A percentile compares a stretch with the other conserved stretches of the same genome.
Evolutionary conservation across 2,113 vertebrate species (phyloP).

Genomic region (Grammomys dolichurus): DNA sequence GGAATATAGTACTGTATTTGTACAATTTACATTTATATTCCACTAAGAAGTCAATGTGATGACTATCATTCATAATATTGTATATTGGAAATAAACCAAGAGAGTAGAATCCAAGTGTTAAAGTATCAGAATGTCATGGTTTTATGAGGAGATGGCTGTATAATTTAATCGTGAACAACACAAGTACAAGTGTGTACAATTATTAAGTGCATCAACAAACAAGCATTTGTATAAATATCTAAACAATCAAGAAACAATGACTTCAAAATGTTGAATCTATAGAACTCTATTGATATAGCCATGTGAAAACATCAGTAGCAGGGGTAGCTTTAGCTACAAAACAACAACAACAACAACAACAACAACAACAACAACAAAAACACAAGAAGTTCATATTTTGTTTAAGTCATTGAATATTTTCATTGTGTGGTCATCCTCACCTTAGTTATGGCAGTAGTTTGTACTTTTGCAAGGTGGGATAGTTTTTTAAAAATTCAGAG

Average conservation of each 20-base stretch:
- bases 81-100: neutral
- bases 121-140: neutral
- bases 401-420: neutral
- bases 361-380: too few relatives aligned
- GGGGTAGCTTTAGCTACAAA: neutral
- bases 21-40: neutral
- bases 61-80: neutral
- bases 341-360: too few relatives aligned
- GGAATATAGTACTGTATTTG: neutral
- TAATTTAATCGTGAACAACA: neutral
- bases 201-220: neutral
- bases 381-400: neutral
- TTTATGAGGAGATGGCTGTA: neutral
- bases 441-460: neutral
- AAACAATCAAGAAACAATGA: neutral
- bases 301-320: neutral
- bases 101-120: neutral
- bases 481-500: neutral
- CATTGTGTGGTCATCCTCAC: neutral
- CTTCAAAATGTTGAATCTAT: neutral
- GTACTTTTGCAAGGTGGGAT: neutral
- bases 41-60: neutral
- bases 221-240: neutral
- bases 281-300: neutral
- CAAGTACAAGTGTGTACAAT: neutral